These are phyloP conservation scores for Drosophila chauvacae DNA, from an alignment of 1,140 invertebrate species.

Conservation along the genomic window DNA sequence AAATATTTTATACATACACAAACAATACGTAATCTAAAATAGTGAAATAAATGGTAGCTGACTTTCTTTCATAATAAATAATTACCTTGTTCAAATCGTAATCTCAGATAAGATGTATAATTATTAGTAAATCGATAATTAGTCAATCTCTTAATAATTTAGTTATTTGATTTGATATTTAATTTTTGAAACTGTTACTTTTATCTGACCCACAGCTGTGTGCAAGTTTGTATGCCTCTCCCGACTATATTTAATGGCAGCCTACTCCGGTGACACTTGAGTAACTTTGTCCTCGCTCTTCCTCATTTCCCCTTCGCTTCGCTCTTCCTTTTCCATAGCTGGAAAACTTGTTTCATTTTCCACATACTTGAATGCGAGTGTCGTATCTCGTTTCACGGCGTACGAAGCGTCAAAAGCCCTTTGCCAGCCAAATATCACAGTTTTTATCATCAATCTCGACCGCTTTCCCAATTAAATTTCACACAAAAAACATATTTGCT, in stretches of 20 bases:
- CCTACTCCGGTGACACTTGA: constrained; percentile 61
- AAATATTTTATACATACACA: background rate
- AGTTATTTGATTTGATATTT: background rate
- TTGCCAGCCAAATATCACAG: constrained; percentile 14
- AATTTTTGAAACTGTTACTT: background rate
- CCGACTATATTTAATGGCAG: constrained; percentile 58
- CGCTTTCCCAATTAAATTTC: constrained; percentile 19
- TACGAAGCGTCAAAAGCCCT: constrained; percentile 64
- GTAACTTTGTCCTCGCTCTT: constrained; percentile 51
- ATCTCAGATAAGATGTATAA: no score
- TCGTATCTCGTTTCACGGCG: constrained; percentile 73
- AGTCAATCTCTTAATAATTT: no score
- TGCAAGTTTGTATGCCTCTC: constrained; percentile 27
- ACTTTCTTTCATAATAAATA: background rate
- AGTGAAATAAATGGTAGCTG: background rate
- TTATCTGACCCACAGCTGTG: background rate
- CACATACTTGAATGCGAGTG: constrained; percentile 60
- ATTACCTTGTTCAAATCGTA: background rate
- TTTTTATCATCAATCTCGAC: constrained; percentile 37
- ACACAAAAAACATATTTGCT: constrained; percentile 35
- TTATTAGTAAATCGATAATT: no score
- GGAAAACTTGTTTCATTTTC: constrained; percentile 64
- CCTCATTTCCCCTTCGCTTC: background rate
- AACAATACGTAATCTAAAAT: background rate
- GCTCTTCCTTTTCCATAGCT: background rate